Evolutionary conservation across 2,113 vertebrate genomes (phyloP).

Genomic region (Percopsis transmontana): DNA sequence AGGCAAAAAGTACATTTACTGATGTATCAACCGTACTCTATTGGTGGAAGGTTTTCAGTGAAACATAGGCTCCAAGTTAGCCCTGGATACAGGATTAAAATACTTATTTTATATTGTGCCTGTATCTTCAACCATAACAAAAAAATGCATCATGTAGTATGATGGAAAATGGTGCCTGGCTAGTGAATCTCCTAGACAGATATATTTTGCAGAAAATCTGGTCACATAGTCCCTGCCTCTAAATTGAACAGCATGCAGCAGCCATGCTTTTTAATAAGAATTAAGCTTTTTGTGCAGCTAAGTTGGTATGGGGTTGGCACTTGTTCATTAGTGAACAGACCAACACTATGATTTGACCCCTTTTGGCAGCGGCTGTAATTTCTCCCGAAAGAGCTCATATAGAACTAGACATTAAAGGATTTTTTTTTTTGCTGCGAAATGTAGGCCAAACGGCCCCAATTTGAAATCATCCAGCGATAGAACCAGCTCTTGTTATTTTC

Average conservation of each 20-base stretch:
- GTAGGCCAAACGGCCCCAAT: constrained; percentile 32
- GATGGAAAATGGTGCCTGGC: too few species aligned
- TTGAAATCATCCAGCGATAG: constrained; percentile 13
- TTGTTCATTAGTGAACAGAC: constrained; percentile 5
- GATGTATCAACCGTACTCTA: too few species aligned
- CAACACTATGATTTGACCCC: background rate
- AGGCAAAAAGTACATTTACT: too few species aligned
- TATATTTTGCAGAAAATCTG: too few species aligned
- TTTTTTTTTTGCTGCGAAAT: constrained; percentile 26
- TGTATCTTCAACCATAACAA: too few species aligned
- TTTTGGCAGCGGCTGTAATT: background rate
- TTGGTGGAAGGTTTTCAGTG: too few species aligned
- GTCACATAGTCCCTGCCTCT: too few species aligned
- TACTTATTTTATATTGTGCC: too few species aligned
- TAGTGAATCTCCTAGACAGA: too few species aligned
- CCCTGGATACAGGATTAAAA: too few species aligned
- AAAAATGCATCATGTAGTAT: too few species aligned
- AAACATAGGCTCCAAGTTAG: too few species aligned
- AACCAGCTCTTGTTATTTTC: constrained; percentile 46
- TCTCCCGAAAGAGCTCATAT: background rate
- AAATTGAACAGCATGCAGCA: background rate
- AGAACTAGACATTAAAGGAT: background rate
- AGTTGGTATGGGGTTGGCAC: constrained; percentile 11
- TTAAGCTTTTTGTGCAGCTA: background rate
- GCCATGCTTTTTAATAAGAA: constrained; percentile 8